phyloP scores from a whole-genome alignment of 35 echinoderm and acorn worm genomes.

The Apostichopus californicus region DNA sequence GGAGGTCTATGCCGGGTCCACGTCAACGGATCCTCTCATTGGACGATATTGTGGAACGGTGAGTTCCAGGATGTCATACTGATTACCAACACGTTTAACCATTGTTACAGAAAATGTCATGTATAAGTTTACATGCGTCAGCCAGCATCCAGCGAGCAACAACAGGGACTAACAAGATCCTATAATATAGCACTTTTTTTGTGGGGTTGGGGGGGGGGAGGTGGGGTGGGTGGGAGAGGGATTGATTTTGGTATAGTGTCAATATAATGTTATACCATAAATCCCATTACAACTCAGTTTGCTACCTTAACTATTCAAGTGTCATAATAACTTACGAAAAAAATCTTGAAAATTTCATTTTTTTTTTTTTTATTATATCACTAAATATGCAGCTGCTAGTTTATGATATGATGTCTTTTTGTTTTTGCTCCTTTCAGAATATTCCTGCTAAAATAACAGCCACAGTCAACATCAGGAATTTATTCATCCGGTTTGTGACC shows the following conservation, averaged over 20 bases:
- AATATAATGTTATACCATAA: too few species aligned
- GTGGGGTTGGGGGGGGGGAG: too few species aligned
- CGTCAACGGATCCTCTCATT: neutral
- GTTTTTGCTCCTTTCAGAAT: conserved; percentile 36
- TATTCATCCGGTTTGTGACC: conserved; percentile 72
- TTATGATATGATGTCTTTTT: neutral
- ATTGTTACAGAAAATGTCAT: too few species aligned
- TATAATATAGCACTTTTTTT: too few species aligned
- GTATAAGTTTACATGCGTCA: too few species aligned
- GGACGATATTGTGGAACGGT: conserved; percentile 83
- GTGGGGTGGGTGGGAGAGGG: too few species aligned
- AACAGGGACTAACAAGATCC: too few species aligned
- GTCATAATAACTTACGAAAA: neutral
- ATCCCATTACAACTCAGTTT: too few species aligned
- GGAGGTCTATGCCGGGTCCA: conserved; percentile 69
- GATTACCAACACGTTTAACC: too few species aligned
- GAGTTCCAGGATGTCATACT: neutral
- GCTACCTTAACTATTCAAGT: too few species aligned
- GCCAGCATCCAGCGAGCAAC: too few species aligned
- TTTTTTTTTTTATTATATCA: neutral
- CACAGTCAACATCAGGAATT: neutral
- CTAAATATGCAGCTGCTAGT: neutral
- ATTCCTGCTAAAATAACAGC: conserved; percentile 62
- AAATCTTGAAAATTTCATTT: neutral
- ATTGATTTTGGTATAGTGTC: too few species aligned